Conservation (phyloP, 2,113 vertebrate species). For the Anhinga anhinga region DNA sequence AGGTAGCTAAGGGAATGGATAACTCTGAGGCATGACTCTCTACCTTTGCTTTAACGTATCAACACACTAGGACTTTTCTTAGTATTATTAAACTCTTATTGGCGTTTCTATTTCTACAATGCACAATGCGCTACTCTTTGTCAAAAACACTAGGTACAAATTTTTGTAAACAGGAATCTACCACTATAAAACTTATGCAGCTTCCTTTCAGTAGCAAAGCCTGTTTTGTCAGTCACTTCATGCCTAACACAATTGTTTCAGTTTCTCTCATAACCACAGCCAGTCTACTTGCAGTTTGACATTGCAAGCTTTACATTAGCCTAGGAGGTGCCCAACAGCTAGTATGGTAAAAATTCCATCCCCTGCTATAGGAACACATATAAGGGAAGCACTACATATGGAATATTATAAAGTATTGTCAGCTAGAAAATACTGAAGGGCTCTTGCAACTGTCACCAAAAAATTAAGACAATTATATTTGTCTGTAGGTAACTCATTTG, state of each 20-base stretch:
- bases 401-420: neutral
- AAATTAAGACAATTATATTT: conserved; percentile 4
- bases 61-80: neutral
- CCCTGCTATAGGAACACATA: neutral
- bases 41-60: neutral
- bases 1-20: neutral
- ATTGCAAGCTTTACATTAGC: neutral
- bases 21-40: neutral
- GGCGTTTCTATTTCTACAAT: neutral
- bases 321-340: neutral
- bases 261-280: neutral
- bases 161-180: neutral
- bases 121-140: neutral
- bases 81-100: neutral
- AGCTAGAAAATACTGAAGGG: neutral
- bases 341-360: neutral
- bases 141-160: neutral
- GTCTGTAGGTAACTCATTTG: neutral
- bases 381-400: neutral
- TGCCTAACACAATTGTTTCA: neutral
- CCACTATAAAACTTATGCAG: neutral
- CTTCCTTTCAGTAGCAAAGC: neutral
- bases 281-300: neutral
- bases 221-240: neutral
- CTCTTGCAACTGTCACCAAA: neutral